Evolutionary conservation across 2,888 invertebrate genomes (phyloP), one percentile per base, ranked within the genome.

Genomic region (Zygogramma bicolorata): DNA sequence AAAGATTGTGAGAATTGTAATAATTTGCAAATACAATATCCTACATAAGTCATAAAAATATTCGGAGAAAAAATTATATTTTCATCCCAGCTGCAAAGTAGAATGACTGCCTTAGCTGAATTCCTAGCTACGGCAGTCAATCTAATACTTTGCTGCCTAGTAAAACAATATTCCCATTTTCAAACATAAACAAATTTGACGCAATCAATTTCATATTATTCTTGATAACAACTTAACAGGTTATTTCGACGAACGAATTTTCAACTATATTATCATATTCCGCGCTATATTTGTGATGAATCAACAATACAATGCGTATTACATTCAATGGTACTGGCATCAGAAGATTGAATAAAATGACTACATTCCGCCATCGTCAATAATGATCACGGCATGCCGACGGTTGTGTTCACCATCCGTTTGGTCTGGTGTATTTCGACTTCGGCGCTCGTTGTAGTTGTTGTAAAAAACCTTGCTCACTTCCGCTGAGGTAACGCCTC

Each of bases 401-500:
- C 63, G n/a, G n/a, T 20, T n/a, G 18, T 68, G 71, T 69, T 34
- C 71, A 79, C 69, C 63, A 71, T 74, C 78, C 74, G 71, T 73
- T 72, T 81, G 83, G 79, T 65, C 80, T 70, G 59, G 70, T 76
- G 77, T 75, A 75, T 75, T 81, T 76, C 74, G 79, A 79, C 80
- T 83, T 82, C 81, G 83, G 81, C 81, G 81, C 81, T 79, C 78
- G 79, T 79, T 79, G 81, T 82, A 79, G 81, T 81, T 81, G 82
- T 81, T 83, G 83, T 83, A 84, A 85, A 85, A 84, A 85, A 80
- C 84, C 85, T 84, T 85, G 85, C 79, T 81, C 81, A 83, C 84
- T 83, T 84, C 85, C 84, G 84, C 79, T 70, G 71, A 61, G 70
- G 73, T 71, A 80, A 73, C 80, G 79, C 80, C 82, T 76, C 78